Percentiles rank a stretch among this genome's conserved stretches.
phyloP scores from a whole-genome alignment of 2,888 invertebrate genomes.

The Cremastobaeus sp. region DNA sequence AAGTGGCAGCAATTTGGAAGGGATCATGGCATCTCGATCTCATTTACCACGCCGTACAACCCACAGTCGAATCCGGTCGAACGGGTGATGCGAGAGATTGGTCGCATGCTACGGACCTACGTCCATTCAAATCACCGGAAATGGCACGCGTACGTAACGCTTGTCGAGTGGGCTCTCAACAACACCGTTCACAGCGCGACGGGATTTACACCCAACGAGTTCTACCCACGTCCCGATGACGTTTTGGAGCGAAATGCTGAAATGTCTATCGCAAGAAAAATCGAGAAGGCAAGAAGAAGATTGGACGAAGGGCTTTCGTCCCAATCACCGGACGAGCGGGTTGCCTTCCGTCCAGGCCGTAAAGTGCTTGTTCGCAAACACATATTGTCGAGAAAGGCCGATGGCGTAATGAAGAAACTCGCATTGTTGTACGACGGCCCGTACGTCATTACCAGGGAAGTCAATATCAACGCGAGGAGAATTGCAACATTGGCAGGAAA shows the following conservation, averaged over 20 bases:
- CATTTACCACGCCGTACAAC: slow-evolving; percentile 4
- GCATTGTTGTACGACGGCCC: no score
- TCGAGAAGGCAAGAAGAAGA: background rate
- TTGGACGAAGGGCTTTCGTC: background rate
- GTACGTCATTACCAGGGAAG: no score
- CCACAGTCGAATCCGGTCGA: slow-evolving; percentile 1
- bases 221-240: background rate
- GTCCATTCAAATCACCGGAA: background rate
- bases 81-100: slow-evolving; percentile 3
- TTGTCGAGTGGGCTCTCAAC: background rate
- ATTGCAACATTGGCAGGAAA: no score
- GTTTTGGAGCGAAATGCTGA: background rate
- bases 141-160: background rate
- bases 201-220: background rate
- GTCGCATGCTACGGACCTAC: background rate
- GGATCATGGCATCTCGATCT: background rate
- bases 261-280: no score
- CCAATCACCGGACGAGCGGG: background rate
- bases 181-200: background rate
- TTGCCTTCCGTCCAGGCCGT: background rate
- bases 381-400: background rate
- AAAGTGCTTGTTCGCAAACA: background rate
- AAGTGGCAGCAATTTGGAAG: background rate
- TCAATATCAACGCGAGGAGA: no score
- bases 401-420: background rate